phyloP scores from a whole-genome alignment of 2,113 vertebrate species.

The Gadus macrocephalus region DNA sequence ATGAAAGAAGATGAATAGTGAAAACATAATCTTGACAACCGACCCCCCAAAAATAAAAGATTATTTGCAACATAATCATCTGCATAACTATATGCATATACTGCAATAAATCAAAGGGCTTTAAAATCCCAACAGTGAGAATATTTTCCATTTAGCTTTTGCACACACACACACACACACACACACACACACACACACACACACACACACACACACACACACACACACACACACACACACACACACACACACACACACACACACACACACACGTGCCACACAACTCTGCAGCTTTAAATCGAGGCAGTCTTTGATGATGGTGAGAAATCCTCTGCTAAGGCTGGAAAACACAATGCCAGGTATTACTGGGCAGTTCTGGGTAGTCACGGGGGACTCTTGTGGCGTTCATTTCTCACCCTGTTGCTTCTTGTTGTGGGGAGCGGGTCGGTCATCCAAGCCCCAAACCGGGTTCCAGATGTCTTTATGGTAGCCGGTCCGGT shows the following conservation, averaged over 20 bases:
- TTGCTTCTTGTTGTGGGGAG: constrained; percentile 87
- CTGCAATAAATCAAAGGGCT: neutral
- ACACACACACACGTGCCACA: neutral
- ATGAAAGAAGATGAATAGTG: constrained; percentile 4
- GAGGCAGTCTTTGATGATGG: constrained; percentile 7
- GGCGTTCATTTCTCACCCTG: constrained; percentile 77
- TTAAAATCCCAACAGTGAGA: neutral
- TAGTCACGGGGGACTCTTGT: constrained; percentile 45
- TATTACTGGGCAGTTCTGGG: neutral
- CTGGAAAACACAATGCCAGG: constrained; percentile 9
- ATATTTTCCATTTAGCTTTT: neutral
- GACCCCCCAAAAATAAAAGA: neutral
- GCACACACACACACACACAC: neutral
- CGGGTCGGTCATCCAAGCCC: constrained; percentile 98
- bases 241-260: neutral
- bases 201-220: neutral
- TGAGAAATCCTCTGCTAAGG: constrained; percentile 3
- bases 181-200: neutral
- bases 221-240: neutral
- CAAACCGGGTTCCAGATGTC: constrained; percentile 95
- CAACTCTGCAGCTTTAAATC: constrained; percentile 2
- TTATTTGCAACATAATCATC: neutral
- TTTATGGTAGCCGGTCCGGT: constrained; percentile 93
- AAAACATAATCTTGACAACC: neutral
- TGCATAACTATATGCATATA: neutral